Evolutionary conservation across 2,797 vertebrate genomes (phyloP).

Genomic region (Pelobates cultripes): DNA sequence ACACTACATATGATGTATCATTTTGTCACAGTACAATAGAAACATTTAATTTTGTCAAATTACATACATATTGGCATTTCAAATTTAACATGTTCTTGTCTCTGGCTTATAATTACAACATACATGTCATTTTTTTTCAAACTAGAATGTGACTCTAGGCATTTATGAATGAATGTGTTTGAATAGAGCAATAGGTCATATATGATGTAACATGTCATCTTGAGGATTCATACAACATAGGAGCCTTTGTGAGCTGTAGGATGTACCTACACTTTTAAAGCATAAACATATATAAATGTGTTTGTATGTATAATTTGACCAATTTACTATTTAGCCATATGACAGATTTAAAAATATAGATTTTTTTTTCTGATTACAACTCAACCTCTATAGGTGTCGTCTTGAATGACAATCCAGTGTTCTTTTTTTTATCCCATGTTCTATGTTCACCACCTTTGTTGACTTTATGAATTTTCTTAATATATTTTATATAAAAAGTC

Average conservation of each 20-base stretch:
- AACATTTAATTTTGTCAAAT: background rate
- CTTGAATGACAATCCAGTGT: background rate
- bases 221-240: background rate
- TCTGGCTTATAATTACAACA: no score
- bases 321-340: background rate
- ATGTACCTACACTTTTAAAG: no score
- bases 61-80: no score
- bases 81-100: no score
- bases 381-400: constrained; percentile 38
- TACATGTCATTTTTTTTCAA: no score
- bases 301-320: background rate
- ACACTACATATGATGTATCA: no score
- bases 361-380: constrained; percentile 9
- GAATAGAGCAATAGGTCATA: no score
- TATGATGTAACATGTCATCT: background rate
- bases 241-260: no score
- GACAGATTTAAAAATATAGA: background rate
- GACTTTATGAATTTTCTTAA: background rate
- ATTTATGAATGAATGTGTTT: no score
- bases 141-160: no score
- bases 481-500: no score
- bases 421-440: background rate
- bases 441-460: background rate
- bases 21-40: background rate
- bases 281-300: no score